A percentile compares a stretch with the other conserved stretches of the same genome.
Evolutionary conservation across 2,888 invertebrate genomes (phyloP).

Genomic region (Ophioninae sp.): DNA sequence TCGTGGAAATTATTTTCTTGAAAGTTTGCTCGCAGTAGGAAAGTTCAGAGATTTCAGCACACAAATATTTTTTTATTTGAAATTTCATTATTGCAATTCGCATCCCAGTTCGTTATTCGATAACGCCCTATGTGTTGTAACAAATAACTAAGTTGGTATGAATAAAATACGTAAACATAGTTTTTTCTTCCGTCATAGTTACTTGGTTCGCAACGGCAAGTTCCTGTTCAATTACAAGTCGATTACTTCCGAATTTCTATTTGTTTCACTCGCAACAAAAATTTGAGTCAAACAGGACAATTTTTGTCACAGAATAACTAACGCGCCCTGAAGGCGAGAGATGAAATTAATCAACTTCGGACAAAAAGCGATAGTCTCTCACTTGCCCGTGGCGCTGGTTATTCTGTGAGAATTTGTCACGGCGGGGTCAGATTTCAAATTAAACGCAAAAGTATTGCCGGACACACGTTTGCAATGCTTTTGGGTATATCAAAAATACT

Average conservation of each 20-base stretch:
- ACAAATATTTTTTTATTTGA: background rate
- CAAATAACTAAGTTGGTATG: background rate
- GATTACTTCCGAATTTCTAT: background rate
- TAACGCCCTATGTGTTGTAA: conserved; percentile 9
- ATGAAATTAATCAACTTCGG: too few species aligned
- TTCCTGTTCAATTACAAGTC: background rate
- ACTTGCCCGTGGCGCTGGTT: too few species aligned
- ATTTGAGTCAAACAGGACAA: background rate
- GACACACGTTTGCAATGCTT: too few species aligned
- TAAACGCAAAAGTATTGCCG: too few species aligned
- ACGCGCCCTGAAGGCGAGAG: too few species aligned
- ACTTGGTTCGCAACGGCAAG: background rate
- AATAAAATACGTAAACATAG: background rate
- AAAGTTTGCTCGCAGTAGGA: background rate
- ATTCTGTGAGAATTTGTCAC: too few species aligned
- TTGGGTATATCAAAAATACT: too few species aligned
- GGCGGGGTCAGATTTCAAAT: too few species aligned
- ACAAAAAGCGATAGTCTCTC: too few species aligned
- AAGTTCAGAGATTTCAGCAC: background rate
- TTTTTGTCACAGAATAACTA: too few species aligned
- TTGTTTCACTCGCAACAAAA: background rate
- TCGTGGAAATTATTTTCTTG: background rate
- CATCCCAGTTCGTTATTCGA: background rate
- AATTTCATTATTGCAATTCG: background rate
- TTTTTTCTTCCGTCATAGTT: background rate